These are phyloP conservation scores for Phylloscopus collybita DNA, from an alignment of 2,797 vertebrate species.

Conservation along the genomic window DNA sequence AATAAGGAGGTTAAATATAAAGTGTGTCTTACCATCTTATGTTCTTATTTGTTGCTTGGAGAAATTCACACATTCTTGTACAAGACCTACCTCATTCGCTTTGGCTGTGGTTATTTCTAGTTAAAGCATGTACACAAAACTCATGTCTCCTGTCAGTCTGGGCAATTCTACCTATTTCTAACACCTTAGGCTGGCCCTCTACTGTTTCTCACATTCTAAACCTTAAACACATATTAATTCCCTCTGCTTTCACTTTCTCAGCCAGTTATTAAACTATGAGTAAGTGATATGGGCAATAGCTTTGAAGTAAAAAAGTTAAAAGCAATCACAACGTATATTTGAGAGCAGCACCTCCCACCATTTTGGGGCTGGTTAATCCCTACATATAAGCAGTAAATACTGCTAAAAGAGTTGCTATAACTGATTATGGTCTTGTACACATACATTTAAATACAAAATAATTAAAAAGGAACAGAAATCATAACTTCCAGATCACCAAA, in stretches of 20 bases:
- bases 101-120: neutral
- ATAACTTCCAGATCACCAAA: neutral
- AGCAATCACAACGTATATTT: neutral
- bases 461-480: neutral
- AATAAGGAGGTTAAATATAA: neutral
- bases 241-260: neutral
- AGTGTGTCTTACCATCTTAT: neutral
- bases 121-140: neutral
- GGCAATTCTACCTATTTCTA: neutral
- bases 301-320: neutral
- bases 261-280: neutral
- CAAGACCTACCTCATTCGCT: neutral
- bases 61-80: neutral
- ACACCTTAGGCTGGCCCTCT: neutral
- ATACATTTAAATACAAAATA: neutral
- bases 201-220: neutral
- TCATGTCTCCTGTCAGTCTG: neutral
- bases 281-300: neutral
- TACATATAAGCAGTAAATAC: neutral
- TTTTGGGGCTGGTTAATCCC: neutral
- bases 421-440: neutral
- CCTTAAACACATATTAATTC: neutral
- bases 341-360: neutral
- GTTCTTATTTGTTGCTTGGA: conserved; percentile 7
- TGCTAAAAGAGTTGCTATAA: neutral